A percentile compares a stretch with the other conserved stretches of the same genome.
Conservation (phyloP, 1,140 invertebrate species). For the Mylabris phalerata region DNA sequence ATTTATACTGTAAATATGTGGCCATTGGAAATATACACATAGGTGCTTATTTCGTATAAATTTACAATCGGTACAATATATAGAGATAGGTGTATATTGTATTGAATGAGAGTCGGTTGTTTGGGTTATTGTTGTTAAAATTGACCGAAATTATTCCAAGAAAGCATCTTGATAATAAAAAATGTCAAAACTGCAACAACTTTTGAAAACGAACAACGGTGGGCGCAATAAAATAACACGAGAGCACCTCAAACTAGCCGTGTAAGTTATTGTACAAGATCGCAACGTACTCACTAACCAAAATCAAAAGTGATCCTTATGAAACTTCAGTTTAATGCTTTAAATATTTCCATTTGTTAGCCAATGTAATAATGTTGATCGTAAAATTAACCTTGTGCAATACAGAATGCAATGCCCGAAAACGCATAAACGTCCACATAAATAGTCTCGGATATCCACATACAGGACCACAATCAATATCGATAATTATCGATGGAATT, state of each 20-base stretch:
- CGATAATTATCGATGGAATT: too few species aligned
- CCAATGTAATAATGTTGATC: constrained; percentile 31
- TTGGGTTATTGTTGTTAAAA: constrained; percentile 2
- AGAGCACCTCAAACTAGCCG: constrained; percentile 29
- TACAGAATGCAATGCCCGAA: constrained; percentile 29
- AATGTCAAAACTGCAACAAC: constrained; percentile 22
- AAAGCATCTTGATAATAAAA: constrained; percentile 17
- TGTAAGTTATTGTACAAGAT: constrained; percentile 26
- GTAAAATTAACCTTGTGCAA: constrained; percentile 35
- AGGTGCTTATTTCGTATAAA: neutral
- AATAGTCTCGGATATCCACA: constrained; percentile 35
- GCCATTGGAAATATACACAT: too few species aligned
- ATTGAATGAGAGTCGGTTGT: neutral
- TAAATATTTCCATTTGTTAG: constrained; percentile 9
- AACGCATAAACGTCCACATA: constrained; percentile 36
- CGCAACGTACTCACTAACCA: neutral
- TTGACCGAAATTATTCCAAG: constrained; percentile 7
- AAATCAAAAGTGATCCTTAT: too few species aligned
- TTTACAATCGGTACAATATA: neutral
- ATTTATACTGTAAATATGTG: too few species aligned
- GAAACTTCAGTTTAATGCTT: too few species aligned
- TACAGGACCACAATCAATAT: constrained; percentile 19
- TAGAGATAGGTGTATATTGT: neutral
- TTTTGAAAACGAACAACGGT: constrained; percentile 8
- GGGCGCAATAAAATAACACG: constrained; percentile 26